Evolutionary conservation across 2,888 invertebrate genomes (phyloP).

Genomic region (Pharmacophagus antenor): DNA sequence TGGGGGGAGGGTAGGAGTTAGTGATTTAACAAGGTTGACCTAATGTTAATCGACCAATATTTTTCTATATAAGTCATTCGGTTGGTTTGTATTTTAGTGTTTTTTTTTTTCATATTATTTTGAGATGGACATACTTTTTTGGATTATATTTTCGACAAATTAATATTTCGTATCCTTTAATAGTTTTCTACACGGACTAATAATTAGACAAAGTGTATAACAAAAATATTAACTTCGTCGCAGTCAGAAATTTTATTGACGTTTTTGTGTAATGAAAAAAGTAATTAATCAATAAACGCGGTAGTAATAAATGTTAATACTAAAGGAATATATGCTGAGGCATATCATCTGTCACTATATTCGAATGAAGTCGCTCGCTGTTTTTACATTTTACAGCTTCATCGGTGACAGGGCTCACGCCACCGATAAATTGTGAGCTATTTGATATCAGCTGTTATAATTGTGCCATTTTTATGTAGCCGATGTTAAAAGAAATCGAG

Average conservation of each 20-base stretch:
- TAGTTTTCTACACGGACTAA: background rate
- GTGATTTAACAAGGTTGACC: background rate
- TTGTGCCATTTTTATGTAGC: background rate
- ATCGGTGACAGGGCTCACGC: too few species aligned
- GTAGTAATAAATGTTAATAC: background rate
- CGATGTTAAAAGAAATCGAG: background rate
- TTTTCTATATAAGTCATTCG: background rate
- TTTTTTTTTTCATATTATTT: background rate
- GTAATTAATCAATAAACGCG: too few species aligned
- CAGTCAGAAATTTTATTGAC: too few species aligned
- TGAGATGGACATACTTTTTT: background rate
- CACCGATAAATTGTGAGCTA: too few species aligned
- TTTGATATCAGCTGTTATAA: too few species aligned
- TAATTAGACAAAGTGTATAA: background rate
- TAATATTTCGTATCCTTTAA: background rate
- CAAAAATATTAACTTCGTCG: background rate
- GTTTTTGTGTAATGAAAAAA: too few species aligned
- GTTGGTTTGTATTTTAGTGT: background rate
- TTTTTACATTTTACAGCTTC: too few species aligned
- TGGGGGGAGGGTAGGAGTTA: background rate
- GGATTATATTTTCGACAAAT: background rate
- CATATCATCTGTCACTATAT: background rate
- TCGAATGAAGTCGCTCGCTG: too few species aligned
- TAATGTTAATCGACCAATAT: constrained; percentile 1
- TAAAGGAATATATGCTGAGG: background rate